Conservation (phyloP, 1,140 invertebrate genomes). For the Drosophila lini region DNA sequence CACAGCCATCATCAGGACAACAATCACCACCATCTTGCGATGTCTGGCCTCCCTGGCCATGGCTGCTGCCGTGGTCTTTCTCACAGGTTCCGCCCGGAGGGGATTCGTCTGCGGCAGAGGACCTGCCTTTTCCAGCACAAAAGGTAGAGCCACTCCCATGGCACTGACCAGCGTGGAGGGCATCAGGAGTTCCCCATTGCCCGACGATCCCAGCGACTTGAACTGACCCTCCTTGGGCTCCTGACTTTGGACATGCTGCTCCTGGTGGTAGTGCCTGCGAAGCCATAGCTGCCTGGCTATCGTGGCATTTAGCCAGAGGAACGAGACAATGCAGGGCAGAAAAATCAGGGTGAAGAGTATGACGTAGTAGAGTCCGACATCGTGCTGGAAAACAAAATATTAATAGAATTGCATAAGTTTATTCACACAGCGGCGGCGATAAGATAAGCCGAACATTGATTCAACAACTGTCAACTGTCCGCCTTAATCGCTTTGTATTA, state of each 20-base stretch:
- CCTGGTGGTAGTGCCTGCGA: conserved; percentile 56
- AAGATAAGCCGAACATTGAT: conserved; percentile 55
- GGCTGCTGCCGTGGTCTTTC: conserved; percentile 1
- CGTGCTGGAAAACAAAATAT: conserved; percentile 54
- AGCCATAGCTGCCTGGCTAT: conserved; percentile 85
- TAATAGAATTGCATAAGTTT: conserved; percentile 39
- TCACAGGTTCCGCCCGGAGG: background rate
- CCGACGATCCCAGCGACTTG: conserved; percentile 1
- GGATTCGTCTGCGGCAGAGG: background rate
- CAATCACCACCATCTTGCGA: conserved; percentile 85
- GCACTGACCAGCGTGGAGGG: conserved; percentile 49
- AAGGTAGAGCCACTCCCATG: conserved; percentile 50
- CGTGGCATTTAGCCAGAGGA: conserved; percentile 85
- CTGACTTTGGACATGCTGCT: conserved; percentile 39
- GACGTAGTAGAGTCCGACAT: conserved; percentile 79
- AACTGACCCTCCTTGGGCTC: conserved; percentile 26
- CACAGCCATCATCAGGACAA: conserved; percentile 85
- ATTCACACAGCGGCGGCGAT: conserved; percentile 37
- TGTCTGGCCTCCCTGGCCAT: conserved; percentile 84
- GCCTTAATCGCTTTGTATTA: conserved; percentile 1
- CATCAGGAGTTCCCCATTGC: conserved; percentile 44
- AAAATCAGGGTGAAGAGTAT: conserved; percentile 85
- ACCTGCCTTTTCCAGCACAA: conserved; percentile 25
- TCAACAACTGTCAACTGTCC: conserved; percentile 15
- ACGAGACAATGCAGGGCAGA: conserved; percentile 85